A percentile compares a stretch with the other conserved stretches of the same genome.
These are phyloP conservation scores for Tragelaphus oryx DNA, from an alignment of 2,797 vertebrate genomes.

Conservation along the genomic window DNA sequence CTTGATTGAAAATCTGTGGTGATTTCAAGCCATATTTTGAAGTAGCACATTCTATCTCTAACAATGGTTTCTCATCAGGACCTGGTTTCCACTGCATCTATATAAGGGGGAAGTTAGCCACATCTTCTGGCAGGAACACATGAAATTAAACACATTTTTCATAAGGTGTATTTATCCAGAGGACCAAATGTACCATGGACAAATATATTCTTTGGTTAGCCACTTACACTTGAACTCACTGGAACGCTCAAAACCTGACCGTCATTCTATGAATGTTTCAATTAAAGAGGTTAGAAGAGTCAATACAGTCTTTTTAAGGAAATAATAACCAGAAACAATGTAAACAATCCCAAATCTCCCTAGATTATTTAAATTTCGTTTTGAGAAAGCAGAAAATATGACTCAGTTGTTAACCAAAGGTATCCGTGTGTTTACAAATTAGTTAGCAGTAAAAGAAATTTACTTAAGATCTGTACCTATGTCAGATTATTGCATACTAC, in stretches of 20 bases:
- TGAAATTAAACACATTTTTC: constrained; percentile 38
- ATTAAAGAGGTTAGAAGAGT: background rate
- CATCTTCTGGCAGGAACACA: background rate
- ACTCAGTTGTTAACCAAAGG: background rate
- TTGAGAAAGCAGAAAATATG: background rate
- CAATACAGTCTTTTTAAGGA: background rate
- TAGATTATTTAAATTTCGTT: background rate
- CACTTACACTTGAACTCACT: background rate
- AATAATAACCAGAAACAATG: background rate
- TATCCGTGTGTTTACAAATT: background rate
- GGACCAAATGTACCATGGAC: background rate
- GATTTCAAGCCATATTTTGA: constrained; percentile 23
- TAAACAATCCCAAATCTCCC: background rate
- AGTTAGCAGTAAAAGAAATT: background rate
- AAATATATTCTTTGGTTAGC: constrained; percentile 15
- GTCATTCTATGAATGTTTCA: background rate
- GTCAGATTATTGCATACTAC: background rate
- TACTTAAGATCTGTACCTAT: background rate
- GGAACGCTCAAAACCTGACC: background rate
- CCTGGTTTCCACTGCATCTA: background rate
- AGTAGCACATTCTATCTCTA: background rate
- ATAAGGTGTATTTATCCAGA: constrained; percentile 13
- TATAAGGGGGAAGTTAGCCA: background rate
- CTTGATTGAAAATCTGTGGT: constrained; percentile 12
- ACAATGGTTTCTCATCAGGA: background rate